Percentiles rank a stretch among this genome's conserved stretches.
phyloP scores from a whole-genome alignment of 1,140 invertebrate species.

The Kradibia gibbosae region DNA sequence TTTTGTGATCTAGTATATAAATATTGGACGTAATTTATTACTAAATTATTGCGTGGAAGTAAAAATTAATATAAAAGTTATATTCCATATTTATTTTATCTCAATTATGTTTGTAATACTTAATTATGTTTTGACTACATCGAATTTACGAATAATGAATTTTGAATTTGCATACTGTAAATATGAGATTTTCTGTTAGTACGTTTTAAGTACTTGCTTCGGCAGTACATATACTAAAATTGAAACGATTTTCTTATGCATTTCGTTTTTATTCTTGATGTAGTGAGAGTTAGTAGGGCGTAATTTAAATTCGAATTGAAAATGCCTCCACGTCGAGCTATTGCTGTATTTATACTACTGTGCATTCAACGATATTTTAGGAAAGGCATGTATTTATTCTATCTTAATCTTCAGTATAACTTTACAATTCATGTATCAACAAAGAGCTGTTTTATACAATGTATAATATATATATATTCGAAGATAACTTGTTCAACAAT shows the following conservation, averaged over 20 bases:
- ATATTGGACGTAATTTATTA: no score
- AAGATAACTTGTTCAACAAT: not conserved
- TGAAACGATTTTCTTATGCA: not conserved
- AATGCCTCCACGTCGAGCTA: not conserved
- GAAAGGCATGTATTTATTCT: not conserved
- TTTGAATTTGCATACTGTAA: slow-evolving; percentile 46
- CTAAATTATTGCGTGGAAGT: no score
- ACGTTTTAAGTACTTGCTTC: not conserved
- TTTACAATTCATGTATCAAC: not conserved
- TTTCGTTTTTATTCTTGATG: slow-evolving; percentile 3
- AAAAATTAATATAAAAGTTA: no score
- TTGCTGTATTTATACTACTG: not conserved
- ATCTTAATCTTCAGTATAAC: not conserved
- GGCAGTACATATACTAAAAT: no score
- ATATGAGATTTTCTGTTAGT: not conserved
- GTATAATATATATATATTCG: not conserved
- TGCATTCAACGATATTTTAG: not conserved
- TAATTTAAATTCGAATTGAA: slow-evolving; percentile 48
- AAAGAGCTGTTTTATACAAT: not conserved
- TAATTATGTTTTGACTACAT: not conserved
- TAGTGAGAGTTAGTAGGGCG: not conserved
- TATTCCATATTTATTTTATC: no score
- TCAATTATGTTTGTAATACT: no score
- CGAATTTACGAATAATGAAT: no score
- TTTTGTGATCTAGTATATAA: no score